These are phyloP conservation scores for Varanus komodoensis DNA, from an alignment of 2,113 vertebrate genomes.

Conservation along the genomic window DNA sequence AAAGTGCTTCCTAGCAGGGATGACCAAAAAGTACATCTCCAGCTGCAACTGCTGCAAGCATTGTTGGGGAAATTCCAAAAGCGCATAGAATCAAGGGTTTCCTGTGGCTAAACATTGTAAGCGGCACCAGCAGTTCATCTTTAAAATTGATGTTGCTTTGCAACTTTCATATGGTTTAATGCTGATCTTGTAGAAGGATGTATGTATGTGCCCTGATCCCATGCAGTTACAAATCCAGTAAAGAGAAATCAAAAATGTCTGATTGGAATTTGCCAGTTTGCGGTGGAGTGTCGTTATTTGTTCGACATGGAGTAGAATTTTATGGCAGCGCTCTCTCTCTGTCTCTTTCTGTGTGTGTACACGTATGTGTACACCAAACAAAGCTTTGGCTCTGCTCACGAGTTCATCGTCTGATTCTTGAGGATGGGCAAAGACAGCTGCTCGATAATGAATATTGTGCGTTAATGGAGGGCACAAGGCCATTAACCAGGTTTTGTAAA, in stretches of 20 bases:
- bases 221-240: background rate
- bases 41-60: no score
- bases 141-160: background rate
- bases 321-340: slow-evolving; percentile 39
- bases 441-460: background rate
- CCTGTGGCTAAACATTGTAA: background rate
- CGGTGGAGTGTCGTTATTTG: slow-evolving; percentile 37
- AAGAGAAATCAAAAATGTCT: background rate
- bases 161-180: background rate
- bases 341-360: no score
- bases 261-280: background rate
- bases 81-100: background rate
- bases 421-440: background rate
- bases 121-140: background rate
- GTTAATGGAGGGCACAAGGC: slow-evolving; percentile 44
- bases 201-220: background rate
- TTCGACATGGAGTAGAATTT: slow-evolving; percentile 35
- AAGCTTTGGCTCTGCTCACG: slow-evolving; percentile 36
- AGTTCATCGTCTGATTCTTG: slow-evolving; percentile 17
- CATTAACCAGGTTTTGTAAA: background rate
- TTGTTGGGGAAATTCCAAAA: background rate
- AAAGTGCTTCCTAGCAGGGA: background rate
- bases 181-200: background rate
- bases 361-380: no score
- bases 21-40: no score